phyloP scores from a whole-genome alignment of 2,888 invertebrate genomes.

The Himalopsyche japonica region DNA sequence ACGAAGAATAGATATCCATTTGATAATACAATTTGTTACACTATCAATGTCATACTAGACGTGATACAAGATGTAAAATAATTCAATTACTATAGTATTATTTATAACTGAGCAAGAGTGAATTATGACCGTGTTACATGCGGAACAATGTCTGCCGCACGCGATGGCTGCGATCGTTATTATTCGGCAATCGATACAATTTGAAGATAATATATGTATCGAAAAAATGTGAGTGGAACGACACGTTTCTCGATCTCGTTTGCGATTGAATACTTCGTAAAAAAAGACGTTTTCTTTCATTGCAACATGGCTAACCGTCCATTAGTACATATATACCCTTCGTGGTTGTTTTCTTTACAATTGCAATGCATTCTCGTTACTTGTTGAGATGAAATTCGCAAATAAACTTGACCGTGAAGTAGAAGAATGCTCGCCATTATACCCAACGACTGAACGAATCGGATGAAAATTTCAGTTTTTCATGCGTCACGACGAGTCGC shows the following conservation, averaged over 20 bases:
- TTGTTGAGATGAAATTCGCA: not conserved
- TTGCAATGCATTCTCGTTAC: not conserved
- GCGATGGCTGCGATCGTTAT: not conserved
- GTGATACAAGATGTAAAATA: too few relatives aligned
- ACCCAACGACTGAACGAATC: not conserved
- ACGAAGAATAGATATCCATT: too few relatives aligned
- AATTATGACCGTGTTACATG: too few relatives aligned
- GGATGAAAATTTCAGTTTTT: not conserved
- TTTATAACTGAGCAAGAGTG: too few relatives aligned
- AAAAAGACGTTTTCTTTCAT: not conserved
- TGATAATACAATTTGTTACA: too few relatives aligned
- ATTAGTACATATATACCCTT: not conserved
- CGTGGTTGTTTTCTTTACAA: not conserved
- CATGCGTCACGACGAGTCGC: not conserved
- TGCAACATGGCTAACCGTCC: not conserved
- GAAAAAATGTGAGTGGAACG: not conserved
- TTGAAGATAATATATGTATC: too few relatives aligned
- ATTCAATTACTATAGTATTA: too few relatives aligned
- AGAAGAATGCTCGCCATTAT: not conserved
- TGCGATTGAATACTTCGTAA: not conserved
- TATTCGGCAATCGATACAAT: not conserved
- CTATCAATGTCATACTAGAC: too few relatives aligned
- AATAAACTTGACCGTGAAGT: not conserved
- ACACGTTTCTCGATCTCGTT: not conserved
- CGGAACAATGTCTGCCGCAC: too few relatives aligned